Conservation (phyloP, 2,797 vertebrate genomes). For the Bradypodion pumilum region DNA sequence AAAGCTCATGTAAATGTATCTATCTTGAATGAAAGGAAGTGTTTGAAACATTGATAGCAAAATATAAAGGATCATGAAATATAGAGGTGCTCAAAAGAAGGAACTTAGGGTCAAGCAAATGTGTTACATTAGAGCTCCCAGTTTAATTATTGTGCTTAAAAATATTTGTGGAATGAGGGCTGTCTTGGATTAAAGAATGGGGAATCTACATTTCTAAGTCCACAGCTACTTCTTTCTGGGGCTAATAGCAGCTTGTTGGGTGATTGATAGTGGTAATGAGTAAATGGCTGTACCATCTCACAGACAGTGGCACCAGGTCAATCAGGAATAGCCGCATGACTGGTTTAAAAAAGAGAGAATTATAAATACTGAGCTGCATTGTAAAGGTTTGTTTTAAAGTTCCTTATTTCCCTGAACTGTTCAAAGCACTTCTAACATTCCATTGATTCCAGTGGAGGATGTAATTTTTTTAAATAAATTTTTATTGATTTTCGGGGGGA, state of each 20-base stretch:
- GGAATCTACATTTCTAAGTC: not conserved
- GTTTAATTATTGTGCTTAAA: not conserved
- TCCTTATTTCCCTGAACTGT: not conserved
- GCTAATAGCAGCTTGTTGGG: not conserved
- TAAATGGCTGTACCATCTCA: not conserved
- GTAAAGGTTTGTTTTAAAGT: not conserved
- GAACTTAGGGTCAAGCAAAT: not conserved
- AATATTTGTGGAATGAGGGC: not conserved
- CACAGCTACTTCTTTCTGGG: not conserved
- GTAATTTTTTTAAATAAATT: too few species aligned
- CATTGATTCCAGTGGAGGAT: not conserved
- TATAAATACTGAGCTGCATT: not conserved
- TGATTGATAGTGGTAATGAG: not conserved
- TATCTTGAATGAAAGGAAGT: not conserved
- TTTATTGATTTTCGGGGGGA: too few species aligned
- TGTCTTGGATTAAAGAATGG: not conserved
- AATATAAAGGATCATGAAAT: not conserved
- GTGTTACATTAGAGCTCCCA: not conserved
- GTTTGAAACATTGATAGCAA: not conserved
- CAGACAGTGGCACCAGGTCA: not conserved
- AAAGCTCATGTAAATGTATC: not conserved
- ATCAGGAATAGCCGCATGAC: too few species aligned
- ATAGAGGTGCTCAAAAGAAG: not conserved
- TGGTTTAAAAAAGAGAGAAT: not conserved
- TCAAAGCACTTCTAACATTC: not conserved